phyloP scores from a whole-genome alignment of 2,888 invertebrate genomes.

The Hirtodrosophila trivittata region DNA sequence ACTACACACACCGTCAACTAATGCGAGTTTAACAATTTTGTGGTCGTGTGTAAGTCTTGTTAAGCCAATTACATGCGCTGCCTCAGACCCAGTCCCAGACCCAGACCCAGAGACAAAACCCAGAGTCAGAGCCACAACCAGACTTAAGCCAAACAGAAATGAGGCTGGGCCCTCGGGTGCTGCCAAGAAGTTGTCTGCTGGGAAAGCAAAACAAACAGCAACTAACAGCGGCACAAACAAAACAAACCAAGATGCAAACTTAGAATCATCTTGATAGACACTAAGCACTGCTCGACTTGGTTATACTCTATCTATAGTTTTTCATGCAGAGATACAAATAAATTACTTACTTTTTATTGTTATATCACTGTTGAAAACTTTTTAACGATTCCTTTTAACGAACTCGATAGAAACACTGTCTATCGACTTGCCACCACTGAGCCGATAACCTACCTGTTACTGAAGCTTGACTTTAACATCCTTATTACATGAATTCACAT shows the following conservation, averaged over 20 bases:
- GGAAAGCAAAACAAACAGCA: slow-evolving; percentile 54
- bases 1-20: slow-evolving; percentile 44
- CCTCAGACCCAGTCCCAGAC: slow-evolving; percentile 9
- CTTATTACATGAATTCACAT: no score
- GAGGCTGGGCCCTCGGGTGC: slow-evolving; percentile 56
- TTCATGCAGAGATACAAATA: no score
- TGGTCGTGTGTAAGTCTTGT: slow-evolving; percentile 66
- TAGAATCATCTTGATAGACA: slow-evolving; percentile 6
- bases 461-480: no score
- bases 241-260: slow-evolving; percentile 44
- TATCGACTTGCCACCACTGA: background rate
- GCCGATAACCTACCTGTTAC: no score
- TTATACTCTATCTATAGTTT: slow-evolving; percentile 18
- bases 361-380: background rate
- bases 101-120: slow-evolving; percentile 2
- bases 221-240: slow-evolving; percentile 14
- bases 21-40: slow-evolving; percentile 73
- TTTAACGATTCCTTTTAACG: no score
- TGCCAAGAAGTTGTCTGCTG: slow-evolving; percentile 54
- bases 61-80: slow-evolving; percentile 70
- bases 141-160: slow-evolving; percentile 49
- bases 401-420: no score
- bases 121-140: slow-evolving; percentile 3
- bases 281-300: background rate
- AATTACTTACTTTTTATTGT: background rate